Conservation (phyloP, 2,113 vertebrate genomes). For the Nansenia antarctica region DNA sequence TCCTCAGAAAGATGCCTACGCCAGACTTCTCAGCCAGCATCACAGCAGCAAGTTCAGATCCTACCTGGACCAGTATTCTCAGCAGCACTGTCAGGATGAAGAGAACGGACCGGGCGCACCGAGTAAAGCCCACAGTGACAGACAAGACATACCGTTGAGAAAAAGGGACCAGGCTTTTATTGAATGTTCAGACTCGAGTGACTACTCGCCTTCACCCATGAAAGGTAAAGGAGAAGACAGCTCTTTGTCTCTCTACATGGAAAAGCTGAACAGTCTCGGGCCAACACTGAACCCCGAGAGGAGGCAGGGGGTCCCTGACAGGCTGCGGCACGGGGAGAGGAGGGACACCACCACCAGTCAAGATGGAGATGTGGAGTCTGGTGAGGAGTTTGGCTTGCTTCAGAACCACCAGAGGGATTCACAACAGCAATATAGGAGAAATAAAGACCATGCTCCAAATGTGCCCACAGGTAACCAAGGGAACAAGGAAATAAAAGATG, state of each 20-base stretch:
- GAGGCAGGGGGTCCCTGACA: slow-evolving; percentile 40
- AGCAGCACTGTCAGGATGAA: slow-evolving; percentile 69
- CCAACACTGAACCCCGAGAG: slow-evolving; percentile 43
- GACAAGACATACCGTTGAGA: slow-evolving; percentile 41
- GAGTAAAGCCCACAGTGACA: slow-evolving; percentile 45
- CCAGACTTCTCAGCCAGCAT: slow-evolving; percentile 82
- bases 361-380: slow-evolving; percentile 71
- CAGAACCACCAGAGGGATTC: slow-evolving; percentile 25
- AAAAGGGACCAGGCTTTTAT: slow-evolving; percentile 45
- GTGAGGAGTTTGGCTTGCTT: slow-evolving; percentile 61
- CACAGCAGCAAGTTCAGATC: slow-evolving; percentile 78
- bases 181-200: slow-evolving; percentile 64
- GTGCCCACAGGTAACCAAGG: slow-evolving; percentile 5
- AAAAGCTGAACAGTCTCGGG: slow-evolving; percentile 47
- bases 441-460: slow-evolving; percentile 28
- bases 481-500: background rate
- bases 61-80: slow-evolving; percentile 74
- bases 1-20: slow-evolving; percentile 83
- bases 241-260: slow-evolving; percentile 64
- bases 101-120: slow-evolving; percentile 38
- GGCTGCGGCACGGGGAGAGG: slow-evolving; percentile 51
- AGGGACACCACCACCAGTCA: slow-evolving; percentile 60
- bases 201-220: slow-evolving; percentile 51
- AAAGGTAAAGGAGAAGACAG: slow-evolving; percentile 64
- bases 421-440: slow-evolving; percentile 55